A percentile compares a stretch with the other conserved stretches of the same genome.
Evolutionary conservation across 1,140 invertebrate species (phyloP).

Genomic region (Brachionus manjavacas): DNA sequence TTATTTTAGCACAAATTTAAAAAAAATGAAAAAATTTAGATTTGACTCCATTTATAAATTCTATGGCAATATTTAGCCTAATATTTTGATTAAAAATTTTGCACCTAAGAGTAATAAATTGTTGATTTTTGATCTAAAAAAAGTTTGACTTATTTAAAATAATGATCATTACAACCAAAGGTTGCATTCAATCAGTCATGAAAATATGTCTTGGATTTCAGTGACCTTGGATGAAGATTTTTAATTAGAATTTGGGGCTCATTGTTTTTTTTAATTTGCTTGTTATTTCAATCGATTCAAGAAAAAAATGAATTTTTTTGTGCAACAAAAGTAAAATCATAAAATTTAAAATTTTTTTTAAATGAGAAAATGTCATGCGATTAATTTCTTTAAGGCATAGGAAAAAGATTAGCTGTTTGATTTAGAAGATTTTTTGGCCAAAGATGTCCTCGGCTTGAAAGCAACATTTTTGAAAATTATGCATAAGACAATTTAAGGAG

Average conservation of each 20-base stretch:
- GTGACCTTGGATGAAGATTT: neutral
- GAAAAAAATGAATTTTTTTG: neutral
- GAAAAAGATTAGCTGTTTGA: no score
- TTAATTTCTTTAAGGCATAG: no score
- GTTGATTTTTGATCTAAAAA: neutral
- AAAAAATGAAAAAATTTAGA: neutral
- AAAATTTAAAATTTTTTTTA: neutral
- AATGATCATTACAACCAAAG: neutral
- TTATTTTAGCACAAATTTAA: neutral
- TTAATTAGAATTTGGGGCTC: neutral
- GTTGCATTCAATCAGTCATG: neutral
- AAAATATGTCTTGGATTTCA: neutral
- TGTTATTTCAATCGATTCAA: no score
- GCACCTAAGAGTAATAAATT: no score
- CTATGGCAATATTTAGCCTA: no score
- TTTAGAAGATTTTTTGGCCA: neutral
- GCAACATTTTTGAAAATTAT: neutral
- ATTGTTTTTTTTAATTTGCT: neutral
- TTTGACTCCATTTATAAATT: neutral
- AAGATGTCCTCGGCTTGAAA: neutral
- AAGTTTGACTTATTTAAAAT: neutral
- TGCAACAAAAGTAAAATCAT: neutral
- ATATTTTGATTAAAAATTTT: no score
- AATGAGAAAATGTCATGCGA: neutral
- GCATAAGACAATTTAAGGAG: conserved; percentile 26